Evolutionary conservation across 2,797 vertebrate genomes (phyloP).

Genomic region (Rousettus madagascariensis): DNA sequence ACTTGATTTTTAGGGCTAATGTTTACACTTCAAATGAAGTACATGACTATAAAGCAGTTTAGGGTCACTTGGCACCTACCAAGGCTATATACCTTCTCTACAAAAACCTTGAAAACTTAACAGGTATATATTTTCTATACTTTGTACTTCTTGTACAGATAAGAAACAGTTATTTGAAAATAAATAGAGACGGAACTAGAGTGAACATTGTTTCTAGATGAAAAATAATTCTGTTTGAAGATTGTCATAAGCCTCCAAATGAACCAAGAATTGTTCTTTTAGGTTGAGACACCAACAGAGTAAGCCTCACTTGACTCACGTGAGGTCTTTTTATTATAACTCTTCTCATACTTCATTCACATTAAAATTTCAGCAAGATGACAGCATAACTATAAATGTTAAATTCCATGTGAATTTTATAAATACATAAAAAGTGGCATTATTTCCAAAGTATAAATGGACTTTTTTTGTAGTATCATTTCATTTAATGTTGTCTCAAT

Average conservation of each 20-base stretch:
- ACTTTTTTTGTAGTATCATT: background rate
- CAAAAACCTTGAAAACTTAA: background rate
- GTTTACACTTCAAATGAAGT: background rate
- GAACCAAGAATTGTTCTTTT: background rate
- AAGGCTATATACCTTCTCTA: background rate
- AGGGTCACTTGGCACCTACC: background rate
- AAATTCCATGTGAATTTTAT: constrained; percentile 5
- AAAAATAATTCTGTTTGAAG: background rate
- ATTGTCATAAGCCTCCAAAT: background rate
- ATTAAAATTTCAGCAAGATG: background rate
- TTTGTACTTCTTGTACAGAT: constrained; percentile 22
- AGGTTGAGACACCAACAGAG: background rate
- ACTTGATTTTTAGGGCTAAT: constrained; percentile 5
- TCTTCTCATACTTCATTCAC: constrained; percentile 17
- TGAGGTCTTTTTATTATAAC: background rate
- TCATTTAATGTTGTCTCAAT: constrained; percentile 15
- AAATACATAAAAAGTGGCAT: background rate
- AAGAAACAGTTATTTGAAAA: background rate
- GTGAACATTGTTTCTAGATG: background rate
- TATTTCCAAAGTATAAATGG: background rate
- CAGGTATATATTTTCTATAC: constrained; percentile 21
- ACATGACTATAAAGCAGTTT: background rate
- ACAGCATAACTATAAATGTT: background rate
- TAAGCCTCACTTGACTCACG: background rate
- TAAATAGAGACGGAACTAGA: background rate